Evolutionary conservation across 2,113 vertebrate species (phyloP), one percentile per base, ranked within the genome.

Genomic region (Callorhinus ursinus): DNA sequence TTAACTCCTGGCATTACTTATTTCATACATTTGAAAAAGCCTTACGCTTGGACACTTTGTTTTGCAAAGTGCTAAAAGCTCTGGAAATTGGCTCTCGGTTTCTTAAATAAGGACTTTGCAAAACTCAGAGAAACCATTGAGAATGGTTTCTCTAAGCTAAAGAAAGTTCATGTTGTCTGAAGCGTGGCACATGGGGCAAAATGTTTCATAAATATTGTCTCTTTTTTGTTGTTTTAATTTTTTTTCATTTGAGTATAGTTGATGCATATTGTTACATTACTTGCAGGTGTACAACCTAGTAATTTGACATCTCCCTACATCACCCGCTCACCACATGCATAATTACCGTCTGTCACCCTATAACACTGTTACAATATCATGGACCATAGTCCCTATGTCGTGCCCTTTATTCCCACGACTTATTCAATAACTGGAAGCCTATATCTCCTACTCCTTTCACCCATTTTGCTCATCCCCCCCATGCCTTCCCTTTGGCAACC

Each of bases 61-160:
- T 84, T 77, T 88, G 15, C 59, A 80, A 53, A 92, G 36, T 42
- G 46, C 53, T 85, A 72, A 63, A 92, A 72, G 9, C 26, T 85
- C 53, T 89, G 79, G 89, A 69, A 86, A 92, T 95, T 80, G 63
- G 22, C 39, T 96, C 42, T 36, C 13, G 57, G 59, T 77, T 87
- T 93, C 65, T 93, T 67, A 63, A 84, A 28, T 24, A n/a, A 65
- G 57, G 63, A 71, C 33, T 80, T 42, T 57, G 7, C 85, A 81
- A 89, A 22, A 79, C 26, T 65, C n/a, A 15, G 14, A 86, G 81
- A 42, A 88, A 80, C 49, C 33, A 74, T 46, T 42, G 84, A 85
- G 7, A 89, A 89, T 46, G 46, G 46, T 92, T 65, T 85, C 57
- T 22, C 14, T 36, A 72, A 57, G 9, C 28, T 19, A 65, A 85